A percentile compares a stretch with the other conserved stretches of the same genome.
phyloP scores from a whole-genome alignment of 2,888 invertebrate genomes.

The Heteromurus nitidus region DNA sequence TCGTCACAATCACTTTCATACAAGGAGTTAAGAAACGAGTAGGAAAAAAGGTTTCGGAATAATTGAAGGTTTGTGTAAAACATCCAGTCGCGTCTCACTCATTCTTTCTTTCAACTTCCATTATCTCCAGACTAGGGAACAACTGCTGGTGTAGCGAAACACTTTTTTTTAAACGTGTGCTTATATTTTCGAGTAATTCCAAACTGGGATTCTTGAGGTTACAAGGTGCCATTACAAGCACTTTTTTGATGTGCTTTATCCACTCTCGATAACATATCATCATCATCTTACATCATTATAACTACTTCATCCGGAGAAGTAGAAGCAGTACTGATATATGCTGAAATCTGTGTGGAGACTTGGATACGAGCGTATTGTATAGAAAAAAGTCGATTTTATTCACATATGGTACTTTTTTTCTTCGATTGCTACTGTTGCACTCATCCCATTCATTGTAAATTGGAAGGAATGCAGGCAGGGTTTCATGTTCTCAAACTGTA shows the following conservation, averaged over 20 bases:
- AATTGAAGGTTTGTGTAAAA: slow-evolving; percentile 38
- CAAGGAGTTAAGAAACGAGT: neutral
- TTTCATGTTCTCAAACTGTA: neutral
- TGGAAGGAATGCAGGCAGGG: too few species aligned
- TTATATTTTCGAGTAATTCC: too few species aligned
- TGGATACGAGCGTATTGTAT: too few species aligned
- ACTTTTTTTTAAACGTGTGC: too few species aligned
- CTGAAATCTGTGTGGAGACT: too few species aligned
- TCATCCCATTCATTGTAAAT: neutral
- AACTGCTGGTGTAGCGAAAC: too few species aligned
- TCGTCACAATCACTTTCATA: slow-evolving; percentile 25
- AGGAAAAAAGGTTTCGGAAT: slow-evolving; percentile 17
- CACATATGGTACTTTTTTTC: neutral
- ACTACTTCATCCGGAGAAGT: slow-evolving; percentile 26
- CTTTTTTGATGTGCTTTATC: slow-evolving; percentile 41
- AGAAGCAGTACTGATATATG: neutral
- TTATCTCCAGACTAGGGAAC: too few species aligned
- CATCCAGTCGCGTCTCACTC: slow-evolving; percentile 1
- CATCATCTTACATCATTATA: slow-evolving; percentile 26
- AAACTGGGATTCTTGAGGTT: neutral
- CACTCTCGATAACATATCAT: slow-evolving; percentile 27
- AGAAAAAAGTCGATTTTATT: too few species aligned
- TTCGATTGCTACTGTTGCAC: neutral
- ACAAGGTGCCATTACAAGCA: slow-evolving; percentile 34
- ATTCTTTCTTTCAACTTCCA: slow-evolving; percentile 6